Evolutionary conservation across 2,888 invertebrate genomes (phyloP), one percentile per base, ranked within the genome.

Genomic region (Xanthia togata): DNA sequence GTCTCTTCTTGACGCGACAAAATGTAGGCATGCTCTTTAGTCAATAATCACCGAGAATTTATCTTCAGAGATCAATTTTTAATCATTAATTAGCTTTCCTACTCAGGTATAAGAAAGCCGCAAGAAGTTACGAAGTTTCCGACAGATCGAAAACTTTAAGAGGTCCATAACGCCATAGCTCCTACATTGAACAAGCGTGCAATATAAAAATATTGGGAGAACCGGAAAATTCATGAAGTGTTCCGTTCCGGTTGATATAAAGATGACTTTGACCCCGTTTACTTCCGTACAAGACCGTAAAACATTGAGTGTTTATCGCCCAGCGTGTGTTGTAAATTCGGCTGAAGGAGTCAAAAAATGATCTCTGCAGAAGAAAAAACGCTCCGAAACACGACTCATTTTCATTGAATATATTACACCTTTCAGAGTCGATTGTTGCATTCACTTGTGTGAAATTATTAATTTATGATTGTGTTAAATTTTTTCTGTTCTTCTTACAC

Each of bases 231-330:
- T 68, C 71, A 76, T 69, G 73, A 76, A 81, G 81, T 72, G 85
- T 82, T 84, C 69, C 76, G 85, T 82, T 82, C 69, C 81, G 85
- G 81, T 70, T 84, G 72, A 76, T 84, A 81, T 76, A 84, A 84
- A 70, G 81, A 76, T 76, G 85, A 84, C 82, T 84, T 82, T 82
- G 85, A 82, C 85, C 85, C 47, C 57, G 35, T 82, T 76, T 65
- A 63, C 59, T 80, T 70, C 81, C 69, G 65, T 72, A 67, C 41
- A 67, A 76, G 65, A 84, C 71, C 69, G 76, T 84, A 84, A 84
- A 82, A 76, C 81, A 75, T 64, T 35, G 73, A 83, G 84, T 68
- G 74, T 79, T 74, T 81, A 84, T 84, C 53, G 76, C 57, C 12
- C 50, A 65, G 53, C 65, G 44, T 75, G 69, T 81, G 65, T 71